Conservation (phyloP, 2,797 vertebrate species). For the Botia kubotai region DNA sequence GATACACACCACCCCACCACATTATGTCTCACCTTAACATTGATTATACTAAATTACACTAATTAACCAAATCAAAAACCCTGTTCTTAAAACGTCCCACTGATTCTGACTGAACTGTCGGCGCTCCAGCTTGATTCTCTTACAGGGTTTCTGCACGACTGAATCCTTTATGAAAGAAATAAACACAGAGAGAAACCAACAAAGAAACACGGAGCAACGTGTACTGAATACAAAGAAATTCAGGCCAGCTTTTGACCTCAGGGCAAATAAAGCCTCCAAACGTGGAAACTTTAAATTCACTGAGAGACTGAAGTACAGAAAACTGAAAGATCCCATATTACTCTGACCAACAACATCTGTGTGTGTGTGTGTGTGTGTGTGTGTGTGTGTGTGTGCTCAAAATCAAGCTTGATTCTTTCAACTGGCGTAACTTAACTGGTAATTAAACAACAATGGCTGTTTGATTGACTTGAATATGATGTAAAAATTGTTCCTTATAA, state of each 20-base stretch:
- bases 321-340: no score
- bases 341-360: no score
- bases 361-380: no score
- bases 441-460: no score
- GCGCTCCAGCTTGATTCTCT: background rate
- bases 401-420: background rate
- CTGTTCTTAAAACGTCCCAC: background rate
- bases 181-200: conserved; percentile 24
- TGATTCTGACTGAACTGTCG: conserved; percentile 47
- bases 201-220: conserved; percentile 14
- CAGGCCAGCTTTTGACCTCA: background rate
- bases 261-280: conserved; percentile 7
- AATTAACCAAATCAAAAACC: background rate
- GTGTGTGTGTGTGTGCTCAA: no score
- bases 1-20: conserved; percentile 77
- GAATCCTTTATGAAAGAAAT: conserved; percentile 65
- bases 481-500: no score
- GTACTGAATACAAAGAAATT: conserved; percentile 26
- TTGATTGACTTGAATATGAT: no score
- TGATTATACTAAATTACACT: background rate
- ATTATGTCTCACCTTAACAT: conserved; percentile 55
- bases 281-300: no score
- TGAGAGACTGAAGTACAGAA: no score
- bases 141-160: conserved; percentile 65
- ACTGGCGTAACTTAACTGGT: background rate